Percentiles rank a stretch among this genome's conserved stretches.
Conservation (phyloP, 2,888 invertebrate genomes). For the Ligdia adustata region DNA sequence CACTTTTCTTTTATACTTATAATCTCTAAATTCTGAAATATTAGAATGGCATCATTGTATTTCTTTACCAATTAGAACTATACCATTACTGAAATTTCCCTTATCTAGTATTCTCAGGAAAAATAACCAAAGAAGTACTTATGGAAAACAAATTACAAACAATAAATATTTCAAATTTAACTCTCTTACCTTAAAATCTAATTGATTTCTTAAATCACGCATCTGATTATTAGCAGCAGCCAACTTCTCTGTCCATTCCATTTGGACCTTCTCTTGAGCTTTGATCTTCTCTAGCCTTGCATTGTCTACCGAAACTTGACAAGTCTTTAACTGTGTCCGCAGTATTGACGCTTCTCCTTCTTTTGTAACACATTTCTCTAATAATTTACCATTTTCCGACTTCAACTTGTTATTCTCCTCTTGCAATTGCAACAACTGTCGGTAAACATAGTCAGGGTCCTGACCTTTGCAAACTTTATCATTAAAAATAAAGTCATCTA, state of each 20-base stretch:
- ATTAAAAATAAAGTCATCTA: conserved; percentile 60
- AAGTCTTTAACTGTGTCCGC: conserved; percentile 78
- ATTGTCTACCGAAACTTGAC: conserved; percentile 68
- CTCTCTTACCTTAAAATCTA: conserved; percentile 81
- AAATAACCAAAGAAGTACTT: too few relatives aligned
- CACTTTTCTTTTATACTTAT: conserved; percentile 82
- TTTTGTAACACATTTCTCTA: conserved; percentile 80
- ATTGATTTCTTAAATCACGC: conserved; percentile 73
- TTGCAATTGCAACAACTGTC: conserved; percentile 62
- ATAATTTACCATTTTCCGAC: conserved; percentile 70
- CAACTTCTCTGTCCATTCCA: conserved; percentile 80
- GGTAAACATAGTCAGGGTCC: conserved; percentile 60
- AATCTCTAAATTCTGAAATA: conserved; percentile 82
- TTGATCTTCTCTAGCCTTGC: conserved; percentile 72
- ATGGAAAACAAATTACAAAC: too few relatives aligned
- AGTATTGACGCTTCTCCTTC: conserved; percentile 83
- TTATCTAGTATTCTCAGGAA: too few relatives aligned
- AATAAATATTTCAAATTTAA: neutral
- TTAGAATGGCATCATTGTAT: neutral
- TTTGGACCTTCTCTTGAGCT: conserved; percentile 72
- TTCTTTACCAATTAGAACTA: too few relatives aligned
- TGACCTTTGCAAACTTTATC: conserved; percentile 62
- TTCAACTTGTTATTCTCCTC: conserved; percentile 72
- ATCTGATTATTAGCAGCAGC: conserved; percentile 64
- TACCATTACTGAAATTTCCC: too few relatives aligned